A percentile compares a stretch with the other conserved stretches of the same genome.
These are phyloP conservation scores for Hirudo medicinalis DNA, from an alignment of 1,140 invertebrate species.

Conservation along the genomic window DNA sequence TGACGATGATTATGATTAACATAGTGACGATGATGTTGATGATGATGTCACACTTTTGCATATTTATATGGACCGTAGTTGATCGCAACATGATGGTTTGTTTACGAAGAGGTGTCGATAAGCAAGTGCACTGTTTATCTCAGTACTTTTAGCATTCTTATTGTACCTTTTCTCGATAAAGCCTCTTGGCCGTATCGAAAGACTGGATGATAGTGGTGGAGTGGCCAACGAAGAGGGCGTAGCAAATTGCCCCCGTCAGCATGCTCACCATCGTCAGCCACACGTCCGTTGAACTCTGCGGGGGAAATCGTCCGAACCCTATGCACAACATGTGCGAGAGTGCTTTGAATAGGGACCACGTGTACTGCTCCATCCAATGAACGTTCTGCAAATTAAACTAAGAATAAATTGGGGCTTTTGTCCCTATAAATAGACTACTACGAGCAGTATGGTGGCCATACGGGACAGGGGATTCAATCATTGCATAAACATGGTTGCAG, in stretches of 20 bases:
- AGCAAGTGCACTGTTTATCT: too few relatives aligned
- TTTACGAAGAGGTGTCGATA: too few relatives aligned
- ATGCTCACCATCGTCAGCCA: constrained; percentile 80
- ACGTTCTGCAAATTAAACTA: constrained; percentile 57
- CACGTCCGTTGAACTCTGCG: constrained; percentile 91
- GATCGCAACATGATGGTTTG: too few relatives aligned
- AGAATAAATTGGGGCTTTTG: not conserved
- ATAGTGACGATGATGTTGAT: too few relatives aligned
- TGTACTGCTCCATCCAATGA: constrained; percentile 94
- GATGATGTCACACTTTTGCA: too few relatives aligned
- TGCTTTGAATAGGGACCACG: constrained; percentile 93
- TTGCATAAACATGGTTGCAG: too few relatives aligned
- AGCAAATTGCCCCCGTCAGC: constrained; percentile 68
- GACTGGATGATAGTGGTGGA: constrained; percentile 95
- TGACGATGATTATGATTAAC: too few relatives aligned
- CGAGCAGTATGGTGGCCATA: too few relatives aligned
- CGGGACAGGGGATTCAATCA: too few relatives aligned
- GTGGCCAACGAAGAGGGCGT: constrained; percentile 92
- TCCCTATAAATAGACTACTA: not conserved
- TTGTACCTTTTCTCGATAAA: constrained; percentile 88
- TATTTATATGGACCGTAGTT: too few relatives aligned
- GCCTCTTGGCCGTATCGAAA: constrained; percentile 85
- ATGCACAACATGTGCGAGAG: constrained; percentile 99
- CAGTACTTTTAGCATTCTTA: not conserved
- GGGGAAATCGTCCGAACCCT: constrained; percentile 69